Conservation (phyloP, 2,888 invertebrate genomes). For the Hyposoter didymator region DNA sequence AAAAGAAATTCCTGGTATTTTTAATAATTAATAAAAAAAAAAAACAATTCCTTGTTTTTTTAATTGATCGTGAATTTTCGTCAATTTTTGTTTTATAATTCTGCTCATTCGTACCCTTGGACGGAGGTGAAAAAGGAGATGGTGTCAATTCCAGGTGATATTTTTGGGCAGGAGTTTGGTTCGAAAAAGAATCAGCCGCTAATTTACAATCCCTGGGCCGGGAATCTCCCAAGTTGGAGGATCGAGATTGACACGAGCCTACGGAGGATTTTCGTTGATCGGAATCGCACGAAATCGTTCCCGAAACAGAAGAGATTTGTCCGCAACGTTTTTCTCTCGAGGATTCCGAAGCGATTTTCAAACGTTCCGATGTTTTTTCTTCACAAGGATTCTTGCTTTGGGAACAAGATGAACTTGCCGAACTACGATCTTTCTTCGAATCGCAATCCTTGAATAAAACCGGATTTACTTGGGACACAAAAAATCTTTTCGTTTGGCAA, state of each 20-base stretch:
- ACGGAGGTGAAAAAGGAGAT: constrained; percentile 10
- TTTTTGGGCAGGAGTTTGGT: not conserved
- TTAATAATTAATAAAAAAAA: not conserved
- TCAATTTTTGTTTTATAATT: not conserved
- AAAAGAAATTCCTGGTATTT: not conserved
- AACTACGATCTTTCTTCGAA: not conserved
- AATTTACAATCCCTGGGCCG: constrained; percentile 42
- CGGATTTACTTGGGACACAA: constrained; percentile 11
- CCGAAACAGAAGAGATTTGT: constrained; percentile 1
- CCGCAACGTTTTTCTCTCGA: not conserved
- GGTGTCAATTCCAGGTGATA: constrained; percentile 5
- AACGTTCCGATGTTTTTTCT: not conserved
- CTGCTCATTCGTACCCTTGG: constrained; percentile 21
- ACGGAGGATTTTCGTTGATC: constrained; percentile 1
- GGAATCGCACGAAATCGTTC: constrained; percentile 15
- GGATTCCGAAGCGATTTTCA: not conserved
- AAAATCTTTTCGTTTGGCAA: constrained; percentile 20
- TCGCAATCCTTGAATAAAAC: constrained; percentile 36
- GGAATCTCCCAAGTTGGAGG: not conserved
- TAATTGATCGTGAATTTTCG: not conserved
- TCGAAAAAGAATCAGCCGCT: not conserved
- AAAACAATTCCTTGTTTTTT: not conserved
- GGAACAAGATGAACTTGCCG: not conserved
- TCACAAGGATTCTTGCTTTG: constrained; percentile 9
- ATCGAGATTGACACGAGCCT: not conserved